phyloP scores from a whole-genome alignment of 2,113 vertebrate genomes.

The Psittacula cyanocephala region DNA sequence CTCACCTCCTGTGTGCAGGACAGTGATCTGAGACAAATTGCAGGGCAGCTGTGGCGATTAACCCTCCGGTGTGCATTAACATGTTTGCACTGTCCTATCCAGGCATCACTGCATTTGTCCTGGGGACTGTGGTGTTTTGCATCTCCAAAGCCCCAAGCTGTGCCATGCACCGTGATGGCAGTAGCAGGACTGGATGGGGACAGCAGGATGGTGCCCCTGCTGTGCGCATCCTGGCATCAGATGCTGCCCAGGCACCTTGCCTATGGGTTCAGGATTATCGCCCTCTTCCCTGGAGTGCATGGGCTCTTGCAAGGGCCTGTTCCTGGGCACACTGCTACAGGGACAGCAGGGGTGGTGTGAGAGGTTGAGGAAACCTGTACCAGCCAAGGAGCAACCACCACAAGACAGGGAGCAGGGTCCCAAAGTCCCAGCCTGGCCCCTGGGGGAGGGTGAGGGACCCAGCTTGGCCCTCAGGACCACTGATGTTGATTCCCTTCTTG shows the following conservation, averaged over 20 bases:
- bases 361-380: background rate
- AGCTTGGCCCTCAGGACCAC: fast-evolving
- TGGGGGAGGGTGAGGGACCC: background rate
- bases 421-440: background rate
- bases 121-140: background rate
- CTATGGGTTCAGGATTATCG: no score
- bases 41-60: background rate
- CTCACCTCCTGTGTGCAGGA: background rate
- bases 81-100: background rate
- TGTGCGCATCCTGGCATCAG: background rate
- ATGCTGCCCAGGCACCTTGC: background rate
- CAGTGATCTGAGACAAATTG: background rate
- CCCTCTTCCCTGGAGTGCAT: background rate
- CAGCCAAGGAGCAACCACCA: background rate
- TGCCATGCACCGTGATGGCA: background rate
- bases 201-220: background rate
- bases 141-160: background rate
- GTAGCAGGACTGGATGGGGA: background rate
- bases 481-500: background rate
- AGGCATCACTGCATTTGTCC: background rate
- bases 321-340: background rate
- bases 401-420: background rate
- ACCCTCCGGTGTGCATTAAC: background rate
- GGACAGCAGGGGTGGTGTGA: background rate
- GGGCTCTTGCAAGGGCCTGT: fast-evolving